Conservation (phyloP, 2,113 vertebrate species). For the Lampris megalopsis region DNA sequence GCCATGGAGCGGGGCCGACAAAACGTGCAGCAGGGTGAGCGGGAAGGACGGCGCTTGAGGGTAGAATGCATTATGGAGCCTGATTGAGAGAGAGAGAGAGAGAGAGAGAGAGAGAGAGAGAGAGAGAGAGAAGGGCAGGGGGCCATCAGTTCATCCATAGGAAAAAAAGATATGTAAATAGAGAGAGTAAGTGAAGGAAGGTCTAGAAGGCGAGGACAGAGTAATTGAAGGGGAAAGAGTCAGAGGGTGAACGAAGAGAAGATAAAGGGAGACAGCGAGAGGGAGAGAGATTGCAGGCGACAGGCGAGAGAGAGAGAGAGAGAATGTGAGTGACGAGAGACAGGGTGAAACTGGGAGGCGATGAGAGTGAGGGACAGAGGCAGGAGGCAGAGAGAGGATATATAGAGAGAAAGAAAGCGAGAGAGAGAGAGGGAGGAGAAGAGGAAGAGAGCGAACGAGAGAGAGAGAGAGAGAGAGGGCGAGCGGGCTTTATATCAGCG, state of each 20-base stretch:
- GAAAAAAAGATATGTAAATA: slow-evolving; percentile 61
- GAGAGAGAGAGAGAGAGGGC: slow-evolving; percentile 68
- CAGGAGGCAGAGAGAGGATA: slow-evolving; percentile 23
- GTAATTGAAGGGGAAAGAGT: slow-evolving; percentile 51
- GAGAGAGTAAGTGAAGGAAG: slow-evolving; percentile 46
- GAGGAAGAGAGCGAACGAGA: no score
- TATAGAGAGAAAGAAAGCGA: slow-evolving; percentile 1
- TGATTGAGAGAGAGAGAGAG: slow-evolving; percentile 46
- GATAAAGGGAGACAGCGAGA: slow-evolving; percentile 18
- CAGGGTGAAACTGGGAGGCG: slow-evolving; percentile 72
- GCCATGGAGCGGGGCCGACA: slow-evolving; percentile 83
- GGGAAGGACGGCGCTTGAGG: slow-evolving; percentile 77
- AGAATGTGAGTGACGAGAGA: slow-evolving; percentile 60
- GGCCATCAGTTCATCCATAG: slow-evolving; percentile 41
- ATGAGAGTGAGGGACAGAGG: slow-evolving; percentile 68
- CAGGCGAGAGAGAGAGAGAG: slow-evolving; percentile 42
- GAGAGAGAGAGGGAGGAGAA: slow-evolving; percentile 56
- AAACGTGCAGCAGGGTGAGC: slow-evolving; percentile 81
- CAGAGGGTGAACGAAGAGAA: slow-evolving; percentile 3
- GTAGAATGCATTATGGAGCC: slow-evolving; percentile 83
- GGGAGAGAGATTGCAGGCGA: slow-evolving; percentile 15
- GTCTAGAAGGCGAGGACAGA: slow-evolving; percentile 33
- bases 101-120: slow-evolving; percentile 14
- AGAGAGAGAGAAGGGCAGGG: slow-evolving; percentile 6
- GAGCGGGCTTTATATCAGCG: slow-evolving; percentile 80